phyloP scores from a whole-genome alignment of 64 coral and sea anemone genomes.

The Stichodactyla helianthus region DNA sequence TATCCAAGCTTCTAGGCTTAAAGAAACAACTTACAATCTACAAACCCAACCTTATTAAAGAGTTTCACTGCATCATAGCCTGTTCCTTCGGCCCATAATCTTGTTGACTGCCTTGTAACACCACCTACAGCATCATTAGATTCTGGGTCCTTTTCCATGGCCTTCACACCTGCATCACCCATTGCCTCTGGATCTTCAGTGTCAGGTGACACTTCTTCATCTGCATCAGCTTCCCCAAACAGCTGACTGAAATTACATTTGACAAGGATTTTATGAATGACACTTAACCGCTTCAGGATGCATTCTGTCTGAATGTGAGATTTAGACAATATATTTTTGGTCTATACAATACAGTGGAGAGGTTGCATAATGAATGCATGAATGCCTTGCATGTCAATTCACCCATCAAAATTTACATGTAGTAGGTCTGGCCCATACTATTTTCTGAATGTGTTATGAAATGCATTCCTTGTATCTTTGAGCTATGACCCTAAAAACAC shows the following conservation, averaged over 20 bases:
- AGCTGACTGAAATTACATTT: slow-evolving; percentile 51
- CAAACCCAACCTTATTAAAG: slow-evolving; percentile 68
- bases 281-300: neutral
- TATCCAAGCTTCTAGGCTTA: too few relatives aligned
- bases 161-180: slow-evolving; percentile 66
- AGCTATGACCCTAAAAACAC: too few relatives aligned
- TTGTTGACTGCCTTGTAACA: slow-evolving; percentile 70
- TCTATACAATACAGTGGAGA: too few relatives aligned
- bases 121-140: slow-evolving; percentile 36
- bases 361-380: too few relatives aligned
- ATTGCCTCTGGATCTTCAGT: slow-evolving; percentile 93
- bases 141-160: slow-evolving; percentile 40
- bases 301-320: too few relatives aligned
- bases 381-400: too few relatives aligned
- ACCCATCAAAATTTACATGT: too few relatives aligned
- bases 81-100: slow-evolving; percentile 81
- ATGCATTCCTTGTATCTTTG: too few relatives aligned
- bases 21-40: neutral
- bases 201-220: slow-evolving; percentile 97
- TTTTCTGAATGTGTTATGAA: too few relatives aligned
- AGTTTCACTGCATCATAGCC: slow-evolving; percentile 71
- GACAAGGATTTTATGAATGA: neutral
- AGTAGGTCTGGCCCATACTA: too few relatives aligned
- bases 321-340: too few relatives aligned
- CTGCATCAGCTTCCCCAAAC: slow-evolving; percentile 97